Evolutionary conservation across 1,140 invertebrate species (phyloP).

Genomic region (Papilio polytes): DNA sequence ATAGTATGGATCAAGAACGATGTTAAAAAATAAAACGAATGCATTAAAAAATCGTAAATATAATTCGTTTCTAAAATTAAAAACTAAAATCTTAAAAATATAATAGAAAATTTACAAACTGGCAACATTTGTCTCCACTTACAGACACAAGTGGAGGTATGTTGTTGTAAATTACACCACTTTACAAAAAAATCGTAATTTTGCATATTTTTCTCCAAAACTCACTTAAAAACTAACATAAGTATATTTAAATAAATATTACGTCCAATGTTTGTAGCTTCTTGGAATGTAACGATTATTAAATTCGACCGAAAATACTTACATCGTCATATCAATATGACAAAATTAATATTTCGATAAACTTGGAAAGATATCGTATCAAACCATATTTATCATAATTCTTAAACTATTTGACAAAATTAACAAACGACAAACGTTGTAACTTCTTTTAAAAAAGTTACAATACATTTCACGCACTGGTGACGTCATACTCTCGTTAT

Average conservation of each 20-base stretch:
- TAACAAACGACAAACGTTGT: neutral
- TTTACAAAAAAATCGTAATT: slow-evolving; percentile 29
- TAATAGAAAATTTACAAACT: slow-evolving; percentile 34
- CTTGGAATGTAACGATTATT: neutral
- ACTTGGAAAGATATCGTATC: neutral
- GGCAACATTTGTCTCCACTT: slow-evolving; percentile 8
- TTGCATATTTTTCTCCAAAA: slow-evolving; percentile 27
- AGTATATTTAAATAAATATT: neutral
- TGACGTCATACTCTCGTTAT: neutral
- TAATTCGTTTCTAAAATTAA: slow-evolving; percentile 11
- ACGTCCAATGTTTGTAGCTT: neutral
- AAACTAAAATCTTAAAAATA: slow-evolving; percentile 34
- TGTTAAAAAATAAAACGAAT: neutral
- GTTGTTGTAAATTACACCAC: slow-evolving; percentile 20
- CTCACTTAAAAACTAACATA: neutral
- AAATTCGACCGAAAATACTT: slow-evolving; percentile 1
- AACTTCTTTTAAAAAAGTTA: neutral
- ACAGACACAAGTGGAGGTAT: neutral
- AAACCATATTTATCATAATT: neutral
- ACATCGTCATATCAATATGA: slow-evolving; percentile 5
- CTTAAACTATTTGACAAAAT: neutral
- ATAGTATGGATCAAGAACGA: too few species aligned
- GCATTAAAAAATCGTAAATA: neutral
- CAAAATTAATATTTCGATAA: neutral
- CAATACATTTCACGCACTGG: neutral